Evolutionary conservation across 2,113 vertebrate species (phyloP).

Genomic region (Forbesichthys papilliferus): DNA sequence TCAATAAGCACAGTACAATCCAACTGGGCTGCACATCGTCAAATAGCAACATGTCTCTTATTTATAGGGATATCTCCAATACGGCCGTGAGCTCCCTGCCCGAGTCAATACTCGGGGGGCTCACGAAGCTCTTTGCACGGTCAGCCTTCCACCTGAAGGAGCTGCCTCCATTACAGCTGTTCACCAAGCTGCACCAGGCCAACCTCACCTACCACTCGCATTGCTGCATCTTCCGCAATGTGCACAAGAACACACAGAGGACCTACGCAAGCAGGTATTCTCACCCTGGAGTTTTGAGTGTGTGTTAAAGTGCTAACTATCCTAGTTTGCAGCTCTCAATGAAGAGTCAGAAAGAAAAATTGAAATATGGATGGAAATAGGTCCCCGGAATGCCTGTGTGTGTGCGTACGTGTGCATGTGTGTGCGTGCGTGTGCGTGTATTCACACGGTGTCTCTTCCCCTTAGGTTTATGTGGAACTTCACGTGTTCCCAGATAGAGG

Average conservation of each 20-base stretch:
- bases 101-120: slow-evolving; percentile 79
- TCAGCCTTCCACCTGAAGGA: slow-evolving; percentile 84
- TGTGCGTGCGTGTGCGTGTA: neutral
- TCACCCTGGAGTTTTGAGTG: too few relatives aligned
- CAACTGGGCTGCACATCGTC: neutral
- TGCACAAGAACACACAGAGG: slow-evolving; percentile 69
- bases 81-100: slow-evolving; percentile 87
- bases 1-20: neutral
- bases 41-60: slow-evolving; percentile 2
- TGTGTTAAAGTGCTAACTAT: too few relatives aligned
- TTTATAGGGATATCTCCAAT: slow-evolving; percentile 87
- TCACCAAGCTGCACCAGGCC: slow-evolving; percentile 81
- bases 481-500: slow-evolving; percentile 74
- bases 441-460: neutral
- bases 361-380: neutral
- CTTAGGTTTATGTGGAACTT: slow-evolving; percentile 75
- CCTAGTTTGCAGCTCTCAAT: neutral
- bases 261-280: slow-evolving; percentile 30
- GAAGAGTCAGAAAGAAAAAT: neutral
- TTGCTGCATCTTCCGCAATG: slow-evolving; percentile 89
- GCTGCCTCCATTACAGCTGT: slow-evolving; percentile 83
- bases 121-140: slow-evolving; percentile 83
- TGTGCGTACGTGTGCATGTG: neutral
- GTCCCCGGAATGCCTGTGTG: neutral
- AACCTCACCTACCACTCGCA: slow-evolving; percentile 93